Evolutionary conservation across 2,797 vertebrate species (phyloP).

Genomic region (Cuculus canorus): DNA sequence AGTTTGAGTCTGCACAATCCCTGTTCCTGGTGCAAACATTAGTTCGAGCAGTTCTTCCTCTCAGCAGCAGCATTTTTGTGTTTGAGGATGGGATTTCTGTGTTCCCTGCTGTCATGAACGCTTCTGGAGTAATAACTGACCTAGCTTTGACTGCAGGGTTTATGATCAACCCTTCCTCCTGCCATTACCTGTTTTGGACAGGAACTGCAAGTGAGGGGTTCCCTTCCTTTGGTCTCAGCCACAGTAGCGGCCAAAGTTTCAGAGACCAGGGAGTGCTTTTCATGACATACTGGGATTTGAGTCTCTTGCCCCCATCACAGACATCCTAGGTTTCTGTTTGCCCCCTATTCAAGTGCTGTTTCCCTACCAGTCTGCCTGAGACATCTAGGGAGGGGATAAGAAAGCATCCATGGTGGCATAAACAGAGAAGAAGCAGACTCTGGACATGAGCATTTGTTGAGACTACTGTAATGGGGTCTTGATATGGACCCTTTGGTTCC

Average conservation of each 20-base stretch:
- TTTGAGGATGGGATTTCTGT: background rate
- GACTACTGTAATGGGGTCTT: background rate
- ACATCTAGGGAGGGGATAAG: background rate
- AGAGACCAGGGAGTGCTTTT: background rate
- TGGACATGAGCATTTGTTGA: background rate
- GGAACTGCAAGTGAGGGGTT: background rate
- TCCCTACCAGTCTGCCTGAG: background rate
- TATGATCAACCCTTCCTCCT: background rate
- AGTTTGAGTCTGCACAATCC: background rate
- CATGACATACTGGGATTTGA: background rate
- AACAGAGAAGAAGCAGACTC: background rate
- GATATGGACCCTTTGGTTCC: background rate
- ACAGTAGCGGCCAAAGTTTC: background rate
- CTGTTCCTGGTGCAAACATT: background rate
- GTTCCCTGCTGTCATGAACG: background rate
- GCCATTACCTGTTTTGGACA: background rate
- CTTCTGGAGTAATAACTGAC: background rate
- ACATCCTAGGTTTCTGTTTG: background rate
- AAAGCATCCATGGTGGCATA: background rate
- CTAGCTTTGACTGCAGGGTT: background rate
- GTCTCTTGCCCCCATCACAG: background rate
- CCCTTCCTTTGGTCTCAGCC: background rate
- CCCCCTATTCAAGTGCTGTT: background rate
- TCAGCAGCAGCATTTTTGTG: background rate
- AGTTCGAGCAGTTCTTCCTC: background rate